A percentile compares a stretch with the other conserved stretches of the same genome.
These are phyloP conservation scores for Planiliza haematocheilus DNA, from an alignment of 2,113 vertebrate species.

Conservation along the genomic window DNA sequence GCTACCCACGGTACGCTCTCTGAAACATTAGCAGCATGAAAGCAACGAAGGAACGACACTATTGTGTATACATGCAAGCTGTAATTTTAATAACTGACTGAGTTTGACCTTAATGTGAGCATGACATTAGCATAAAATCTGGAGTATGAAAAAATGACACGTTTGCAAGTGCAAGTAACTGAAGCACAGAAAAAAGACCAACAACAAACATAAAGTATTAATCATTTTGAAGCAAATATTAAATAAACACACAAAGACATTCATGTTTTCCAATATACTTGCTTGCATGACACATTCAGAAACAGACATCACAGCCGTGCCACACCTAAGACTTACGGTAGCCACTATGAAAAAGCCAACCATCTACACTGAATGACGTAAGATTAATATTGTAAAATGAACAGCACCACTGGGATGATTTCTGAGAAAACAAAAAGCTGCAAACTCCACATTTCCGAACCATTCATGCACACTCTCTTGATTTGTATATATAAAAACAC, in stretches of 20 bases:
- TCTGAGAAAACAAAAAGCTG: neutral
- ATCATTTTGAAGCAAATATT: too few relatives aligned
- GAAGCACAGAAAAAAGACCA: neutral
- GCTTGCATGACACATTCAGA: neutral
- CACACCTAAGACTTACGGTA: conserved; percentile 9
- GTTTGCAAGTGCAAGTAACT: neutral
- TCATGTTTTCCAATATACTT: conserved; percentile 5
- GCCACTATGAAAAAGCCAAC: neutral
- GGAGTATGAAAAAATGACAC: neutral
- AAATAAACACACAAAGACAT: neutral
- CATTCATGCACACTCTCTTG: conserved; percentile 10
- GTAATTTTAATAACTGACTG: neutral
- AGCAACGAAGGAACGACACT: neutral
- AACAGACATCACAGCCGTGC: conserved; percentile 20
- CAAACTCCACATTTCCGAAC: neutral
- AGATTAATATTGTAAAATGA: neutral
- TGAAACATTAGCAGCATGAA: neutral
- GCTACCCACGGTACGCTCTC: too few relatives aligned
- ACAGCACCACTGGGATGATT: conserved; percentile 2
- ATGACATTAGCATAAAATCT: conserved; percentile 1
- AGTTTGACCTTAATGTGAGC: neutral
- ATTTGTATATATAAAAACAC: conserved; percentile 11
- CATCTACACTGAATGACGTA: neutral
- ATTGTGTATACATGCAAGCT: neutral
- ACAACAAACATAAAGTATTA: neutral